phyloP scores from a whole-genome alignment of 2,888 invertebrate genomes.

The Endomychus coccineus region DNA sequence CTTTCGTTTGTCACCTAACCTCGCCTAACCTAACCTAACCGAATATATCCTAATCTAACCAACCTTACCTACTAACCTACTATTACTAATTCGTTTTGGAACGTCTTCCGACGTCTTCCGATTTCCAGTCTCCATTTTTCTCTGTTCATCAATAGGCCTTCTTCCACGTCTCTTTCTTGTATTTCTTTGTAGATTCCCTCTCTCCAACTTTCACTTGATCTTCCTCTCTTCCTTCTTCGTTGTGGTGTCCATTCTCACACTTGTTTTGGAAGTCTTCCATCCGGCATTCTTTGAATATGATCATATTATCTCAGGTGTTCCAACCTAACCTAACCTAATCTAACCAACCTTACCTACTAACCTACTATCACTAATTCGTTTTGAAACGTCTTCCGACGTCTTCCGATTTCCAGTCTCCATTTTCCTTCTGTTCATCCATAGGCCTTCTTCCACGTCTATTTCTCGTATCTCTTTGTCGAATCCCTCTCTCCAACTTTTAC shows the following conservation, averaged over 20 bases:
- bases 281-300: conserved; percentile 13
- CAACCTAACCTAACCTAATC: no score
- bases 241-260: conserved; percentile 13
- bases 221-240: conserved; percentile 15
- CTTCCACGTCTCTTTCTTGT: conserved; percentile 12
- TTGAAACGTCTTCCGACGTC: no score
- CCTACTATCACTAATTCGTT: no score
- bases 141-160: conserved; percentile 8
- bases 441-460: conserved; percentile 10
- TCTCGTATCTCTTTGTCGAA: conserved; percentile 13
- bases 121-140: conserved; percentile 14
- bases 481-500: conserved; percentile 13
- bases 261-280: conserved; percentile 14
- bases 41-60: no score
- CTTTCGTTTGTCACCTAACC: conserved; percentile 15
- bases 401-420: conserved; percentile 15
- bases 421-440: conserved; percentile 11
- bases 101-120: conserved; percentile 16
- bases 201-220: conserved; percentile 14
- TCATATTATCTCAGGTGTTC: conserved; percentile 18
- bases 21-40: no score
- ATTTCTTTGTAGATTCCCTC: conserved; percentile 14
- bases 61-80: no score
- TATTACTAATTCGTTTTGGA: no score
- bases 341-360: no score